phyloP scores from a whole-genome alignment of 37 sponge, comb jelly and placozoan species.

The Spongilla lacustris region DNA sequence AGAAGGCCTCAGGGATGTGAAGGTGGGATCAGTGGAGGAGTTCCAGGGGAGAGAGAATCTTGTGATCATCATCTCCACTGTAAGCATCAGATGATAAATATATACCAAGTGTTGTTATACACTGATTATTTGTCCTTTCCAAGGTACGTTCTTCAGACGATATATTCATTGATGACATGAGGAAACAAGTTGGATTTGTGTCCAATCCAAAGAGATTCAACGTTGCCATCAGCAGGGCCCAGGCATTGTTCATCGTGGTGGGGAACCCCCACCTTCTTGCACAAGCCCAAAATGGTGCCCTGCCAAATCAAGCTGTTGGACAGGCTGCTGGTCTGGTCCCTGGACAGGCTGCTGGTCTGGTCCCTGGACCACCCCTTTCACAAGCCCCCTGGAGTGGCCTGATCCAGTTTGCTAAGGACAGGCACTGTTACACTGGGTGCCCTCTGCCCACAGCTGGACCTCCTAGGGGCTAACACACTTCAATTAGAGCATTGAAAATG shows the following conservation, averaged over 20 bases:
- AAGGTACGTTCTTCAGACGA: constrained; percentile 59
- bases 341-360: background rate
- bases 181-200: constrained; percentile 70
- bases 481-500: too few species aligned
- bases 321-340: background rate
- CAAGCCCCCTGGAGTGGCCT: constrained; percentile 63
- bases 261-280: constrained; percentile 70
- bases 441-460: constrained; percentile 21
- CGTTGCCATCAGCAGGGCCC: constrained; percentile 81
- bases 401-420: constrained; percentile 59
- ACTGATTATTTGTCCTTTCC: background rate
- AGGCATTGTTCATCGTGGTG: constrained; percentile 71
- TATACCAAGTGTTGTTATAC: background rate
- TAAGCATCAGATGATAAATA: constrained; percentile 26
- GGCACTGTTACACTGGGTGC: constrained; percentile 61
- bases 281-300: constrained; percentile 2
- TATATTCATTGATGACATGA: constrained; percentile 33
- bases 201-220: constrained; percentile 84
- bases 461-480: too few species aligned
- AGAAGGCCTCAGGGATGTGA: constrained; percentile 18
- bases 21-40: constrained; percentile 88
- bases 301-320: background rate
- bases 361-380: background rate
- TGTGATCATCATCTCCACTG: constrained; percentile 82
- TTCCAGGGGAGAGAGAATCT: constrained; percentile 86